Evolutionary conservation across 2,113 vertebrate genomes (phyloP), one percentile per base, ranked within the genome.

Genomic region (Labeo catla): DNA sequence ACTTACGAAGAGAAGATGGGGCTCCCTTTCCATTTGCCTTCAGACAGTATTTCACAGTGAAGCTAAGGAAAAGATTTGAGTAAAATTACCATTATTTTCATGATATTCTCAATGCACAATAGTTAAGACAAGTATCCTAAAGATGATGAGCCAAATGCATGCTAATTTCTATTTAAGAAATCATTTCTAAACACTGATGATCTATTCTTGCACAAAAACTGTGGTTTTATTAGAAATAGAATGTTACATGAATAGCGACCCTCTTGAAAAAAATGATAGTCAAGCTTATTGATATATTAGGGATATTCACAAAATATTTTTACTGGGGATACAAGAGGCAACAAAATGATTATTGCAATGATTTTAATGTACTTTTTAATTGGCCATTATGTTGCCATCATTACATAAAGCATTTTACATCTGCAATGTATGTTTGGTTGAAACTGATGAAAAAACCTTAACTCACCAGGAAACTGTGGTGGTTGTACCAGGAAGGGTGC

Each of bases 31-130:
- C 97, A 34, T 93, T 94, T 0, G 97, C 98, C 91, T 95, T 97
- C 88, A 99, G 93, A 91, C 98, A 99, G 93, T 98, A 99, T 86
- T 96, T 98, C 2, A 99, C 96, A 87, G 93, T 96, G 90, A 99
- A 99, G 89, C 98, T 99, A 92, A 80, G 45, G 59, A 87, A 70
- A 76, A 21, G 21, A 57, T 59, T 82, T 39, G 21, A 57, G 36
- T 54, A 83, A 47, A 85, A 82, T 36, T 70, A 15, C 82, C 8
- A 68, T 23, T 65, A 49, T 59, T 80, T 39, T 63, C 52, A 19
- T n/a, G 7, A 57, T 63, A 63, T 63, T 54, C 13, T 78, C 8
- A 77, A 77, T 8, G 34, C 70, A 87, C 39, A 21, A 54, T 49
- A 45, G 63, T 28, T 10, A 81, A 50, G 36, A 23, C 7, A 45